These are phyloP conservation scores for Halyomorpha halys DNA, from an alignment of 1,140 invertebrate species.

Conservation along the genomic window DNA sequence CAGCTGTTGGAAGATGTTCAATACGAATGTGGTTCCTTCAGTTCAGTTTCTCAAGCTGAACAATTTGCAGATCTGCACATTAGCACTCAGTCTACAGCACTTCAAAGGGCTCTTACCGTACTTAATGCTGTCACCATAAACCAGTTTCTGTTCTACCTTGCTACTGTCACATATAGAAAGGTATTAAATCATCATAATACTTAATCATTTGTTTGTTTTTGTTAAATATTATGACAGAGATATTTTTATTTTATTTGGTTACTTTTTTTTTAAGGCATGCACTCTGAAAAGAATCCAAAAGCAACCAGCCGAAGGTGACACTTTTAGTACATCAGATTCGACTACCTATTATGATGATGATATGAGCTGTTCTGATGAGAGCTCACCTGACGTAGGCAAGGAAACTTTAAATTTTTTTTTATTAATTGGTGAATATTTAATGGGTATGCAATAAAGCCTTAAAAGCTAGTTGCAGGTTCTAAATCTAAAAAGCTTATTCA, in stretches of 20 bases:
- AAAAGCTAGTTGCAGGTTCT: no score
- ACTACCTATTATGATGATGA: conserved; percentile 85
- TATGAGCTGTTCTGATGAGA: conserved; percentile 78
- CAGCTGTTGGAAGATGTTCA: conserved; percentile 57
- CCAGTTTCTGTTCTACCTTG: conserved; percentile 74
- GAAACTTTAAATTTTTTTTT: background rate
- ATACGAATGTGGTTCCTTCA: conserved; percentile 38
- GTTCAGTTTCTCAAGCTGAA: conserved; percentile 31
- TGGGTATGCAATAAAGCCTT: no score
- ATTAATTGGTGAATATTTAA: background rate
- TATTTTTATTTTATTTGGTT: background rate
- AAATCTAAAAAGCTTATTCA: no score
- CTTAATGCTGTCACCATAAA: conserved; percentile 52
- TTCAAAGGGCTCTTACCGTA: conserved; percentile 54
- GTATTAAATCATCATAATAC: conserved; percentile 34
- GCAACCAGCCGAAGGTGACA: conserved; percentile 63
- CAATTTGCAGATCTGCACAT: conserved; percentile 48
- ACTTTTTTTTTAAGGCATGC: conserved; percentile 46
- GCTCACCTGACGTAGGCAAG: conserved; percentile 69
- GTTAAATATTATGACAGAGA: background rate
- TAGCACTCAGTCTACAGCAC: conserved; percentile 48
- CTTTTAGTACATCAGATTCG: conserved; percentile 76
- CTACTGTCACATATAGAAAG: conserved; percentile 80
- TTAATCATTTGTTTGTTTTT: background rate
- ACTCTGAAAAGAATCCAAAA: conserved; percentile 71